A percentile compares a stretch with the other conserved stretches of the same genome.
phyloP scores from a whole-genome alignment of 2,797 vertebrate species.

The Eulemur mongoz region DNA sequence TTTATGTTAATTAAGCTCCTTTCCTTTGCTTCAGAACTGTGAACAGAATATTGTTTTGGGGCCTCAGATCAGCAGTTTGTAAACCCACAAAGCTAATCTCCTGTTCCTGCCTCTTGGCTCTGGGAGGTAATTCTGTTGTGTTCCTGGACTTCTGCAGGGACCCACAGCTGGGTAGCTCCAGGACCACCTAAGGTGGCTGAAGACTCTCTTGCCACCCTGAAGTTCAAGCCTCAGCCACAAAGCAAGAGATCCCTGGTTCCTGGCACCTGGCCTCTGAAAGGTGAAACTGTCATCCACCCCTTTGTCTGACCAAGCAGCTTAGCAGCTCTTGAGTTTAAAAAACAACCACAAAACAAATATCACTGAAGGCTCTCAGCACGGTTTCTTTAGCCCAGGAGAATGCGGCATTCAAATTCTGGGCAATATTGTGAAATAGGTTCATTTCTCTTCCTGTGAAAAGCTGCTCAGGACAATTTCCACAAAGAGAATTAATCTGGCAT shows the following conservation, averaged over 20 bases:
- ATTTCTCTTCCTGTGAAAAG: not conserved
- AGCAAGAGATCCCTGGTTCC: not conserved
- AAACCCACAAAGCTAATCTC: not conserved
- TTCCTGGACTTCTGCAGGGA: not conserved
- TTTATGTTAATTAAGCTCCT: not conserved
- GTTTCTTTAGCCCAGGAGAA: not conserved
- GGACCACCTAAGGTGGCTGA: not conserved
- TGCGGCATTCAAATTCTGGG: not conserved
- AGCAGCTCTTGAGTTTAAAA: conserved; percentile 11
- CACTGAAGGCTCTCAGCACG: not conserved
- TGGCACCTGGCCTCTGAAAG: not conserved
- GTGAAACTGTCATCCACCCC: not conserved
- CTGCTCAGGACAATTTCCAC: not conserved
- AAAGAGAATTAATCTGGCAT: not conserved
- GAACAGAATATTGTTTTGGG: not conserved
- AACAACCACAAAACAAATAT: conserved; percentile 2
- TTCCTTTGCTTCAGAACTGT: not conserved
- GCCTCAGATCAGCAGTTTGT: not conserved
- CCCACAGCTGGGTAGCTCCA: too few species aligned
- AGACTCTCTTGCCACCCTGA: not conserved
- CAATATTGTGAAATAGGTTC: not conserved
- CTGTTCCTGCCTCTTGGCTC: not conserved
- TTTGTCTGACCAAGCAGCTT: not conserved
- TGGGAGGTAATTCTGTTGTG: not conserved
- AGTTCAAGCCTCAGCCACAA: not conserved